Conservation (phyloP, 2,797 vertebrate species). For the Distichodus sexfasciatus region DNA sequence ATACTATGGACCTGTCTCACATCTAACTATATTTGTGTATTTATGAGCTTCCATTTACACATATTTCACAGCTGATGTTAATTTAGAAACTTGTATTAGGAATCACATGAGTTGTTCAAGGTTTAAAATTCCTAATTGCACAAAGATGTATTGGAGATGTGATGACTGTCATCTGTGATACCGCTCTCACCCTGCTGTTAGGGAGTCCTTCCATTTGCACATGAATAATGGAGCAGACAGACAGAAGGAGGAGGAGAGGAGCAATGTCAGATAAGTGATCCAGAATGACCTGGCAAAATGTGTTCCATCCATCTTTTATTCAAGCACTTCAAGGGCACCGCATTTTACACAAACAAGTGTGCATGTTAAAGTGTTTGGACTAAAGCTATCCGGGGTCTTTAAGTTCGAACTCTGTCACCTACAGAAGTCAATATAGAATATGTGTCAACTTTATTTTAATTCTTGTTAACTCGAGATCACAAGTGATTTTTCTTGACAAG, state of each 20-base stretch:
- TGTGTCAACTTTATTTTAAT: no score
- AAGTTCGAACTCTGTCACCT: no score
- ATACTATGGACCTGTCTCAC: no score
- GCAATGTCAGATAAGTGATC: slow-evolving; percentile 14
- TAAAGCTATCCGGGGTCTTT: neutral
- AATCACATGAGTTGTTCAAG: no score
- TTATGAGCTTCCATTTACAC: neutral
- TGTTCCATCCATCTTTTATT: neutral
- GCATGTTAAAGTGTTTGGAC: neutral
- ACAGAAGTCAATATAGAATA: no score
- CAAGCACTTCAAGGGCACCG: neutral
- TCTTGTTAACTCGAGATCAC: no score
- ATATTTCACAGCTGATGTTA: no score
- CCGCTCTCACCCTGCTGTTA: slow-evolving; percentile 1
- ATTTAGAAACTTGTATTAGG: no score
- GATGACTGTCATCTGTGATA: slow-evolving; percentile 24
- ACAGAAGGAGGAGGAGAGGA: slow-evolving; percentile 1
- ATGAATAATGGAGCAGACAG: slow-evolving; percentile 29
- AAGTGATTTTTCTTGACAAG: no score
- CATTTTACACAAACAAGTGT: neutral
- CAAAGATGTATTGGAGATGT: neutral
- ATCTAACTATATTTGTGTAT: neutral
- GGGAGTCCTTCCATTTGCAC: slow-evolving; percentile 14
- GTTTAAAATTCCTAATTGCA: neutral
- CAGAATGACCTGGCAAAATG: slow-evolving; percentile 1